Evolutionary conservation across 2,113 vertebrate genomes (phyloP).

Genomic region (Nematolebias whitei): DNA sequence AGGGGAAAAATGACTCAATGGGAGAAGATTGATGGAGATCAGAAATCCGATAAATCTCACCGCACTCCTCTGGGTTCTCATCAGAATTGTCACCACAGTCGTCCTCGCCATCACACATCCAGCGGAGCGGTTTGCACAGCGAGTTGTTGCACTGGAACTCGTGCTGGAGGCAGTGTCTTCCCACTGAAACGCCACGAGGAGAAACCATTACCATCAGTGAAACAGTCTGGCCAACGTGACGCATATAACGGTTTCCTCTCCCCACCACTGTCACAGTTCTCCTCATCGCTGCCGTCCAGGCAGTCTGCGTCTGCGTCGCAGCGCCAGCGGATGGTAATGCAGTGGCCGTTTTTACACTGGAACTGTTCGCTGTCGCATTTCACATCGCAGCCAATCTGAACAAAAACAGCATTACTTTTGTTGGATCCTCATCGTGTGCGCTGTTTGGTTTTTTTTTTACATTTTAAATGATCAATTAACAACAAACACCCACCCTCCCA

Average conservation of each 20-base stretch:
- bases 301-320: constrained; percentile 92
- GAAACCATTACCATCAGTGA: not conserved
- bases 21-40: not conserved
- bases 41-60: constrained; percentile 73
- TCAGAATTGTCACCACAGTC: constrained; percentile 98
- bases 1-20: not conserved
- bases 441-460: no score
- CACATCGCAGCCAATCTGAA: constrained; percentile 90
- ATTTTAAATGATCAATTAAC: no score
- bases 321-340: constrained; percentile 95
- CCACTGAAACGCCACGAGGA: constrained; percentile 59
- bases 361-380: constrained; percentile 96
- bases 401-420: not conserved
- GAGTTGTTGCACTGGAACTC: constrained; percentile 99
- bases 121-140: constrained; percentile 93
- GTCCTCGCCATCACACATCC: constrained; percentile 95
- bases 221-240: not conserved
- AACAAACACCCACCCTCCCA: no score
- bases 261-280: constrained; percentile 90
- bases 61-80: constrained; percentile 91
- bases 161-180: constrained; percentile 89
- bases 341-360: constrained; percentile 94
- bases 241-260: constrained; percentile 16
- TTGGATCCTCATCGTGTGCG: no score
- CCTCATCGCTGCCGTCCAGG: constrained; percentile 94